phyloP scores from a whole-genome alignment of 1,140 invertebrate species.

The Meloidogyne floridensis region DNA sequence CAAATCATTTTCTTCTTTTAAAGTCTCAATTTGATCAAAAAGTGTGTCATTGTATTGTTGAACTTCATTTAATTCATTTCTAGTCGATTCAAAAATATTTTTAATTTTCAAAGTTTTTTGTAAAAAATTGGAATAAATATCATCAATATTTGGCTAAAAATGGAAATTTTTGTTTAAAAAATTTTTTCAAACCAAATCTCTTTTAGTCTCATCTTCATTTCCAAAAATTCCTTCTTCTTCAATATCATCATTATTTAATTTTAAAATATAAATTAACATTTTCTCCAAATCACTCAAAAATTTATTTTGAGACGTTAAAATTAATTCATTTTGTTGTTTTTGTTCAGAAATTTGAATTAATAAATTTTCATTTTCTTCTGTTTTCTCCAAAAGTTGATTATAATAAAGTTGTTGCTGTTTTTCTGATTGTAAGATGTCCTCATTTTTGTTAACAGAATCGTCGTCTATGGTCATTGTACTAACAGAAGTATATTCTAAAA shows the following conservation, averaged over 20 bases:
- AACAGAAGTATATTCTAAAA: background rate
- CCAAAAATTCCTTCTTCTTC: background rate
- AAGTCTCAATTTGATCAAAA: background rate
- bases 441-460: background rate
- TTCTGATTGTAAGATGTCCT: background rate
- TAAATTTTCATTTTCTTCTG: background rate
- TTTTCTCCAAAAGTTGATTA: background rate
- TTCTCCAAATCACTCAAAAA: background rate
- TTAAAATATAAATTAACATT: background rate
- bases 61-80: background rate
- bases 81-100: background rate
- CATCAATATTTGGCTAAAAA: background rate
- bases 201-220: background rate
- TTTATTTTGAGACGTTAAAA: background rate
- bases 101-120: background rate
- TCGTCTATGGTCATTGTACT: background rate
- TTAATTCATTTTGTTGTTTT: background rate
- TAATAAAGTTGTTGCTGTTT: background rate
- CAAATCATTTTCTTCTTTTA: background rate
- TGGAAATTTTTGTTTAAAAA: background rate
- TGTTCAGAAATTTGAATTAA: background rate
- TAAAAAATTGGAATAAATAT: background rate
- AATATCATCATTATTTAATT: background rate
- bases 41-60: background rate
- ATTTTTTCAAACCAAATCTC: background rate